Conservation (phyloP, 2,113 vertebrate species). For the Sorex fumeus region DNA sequence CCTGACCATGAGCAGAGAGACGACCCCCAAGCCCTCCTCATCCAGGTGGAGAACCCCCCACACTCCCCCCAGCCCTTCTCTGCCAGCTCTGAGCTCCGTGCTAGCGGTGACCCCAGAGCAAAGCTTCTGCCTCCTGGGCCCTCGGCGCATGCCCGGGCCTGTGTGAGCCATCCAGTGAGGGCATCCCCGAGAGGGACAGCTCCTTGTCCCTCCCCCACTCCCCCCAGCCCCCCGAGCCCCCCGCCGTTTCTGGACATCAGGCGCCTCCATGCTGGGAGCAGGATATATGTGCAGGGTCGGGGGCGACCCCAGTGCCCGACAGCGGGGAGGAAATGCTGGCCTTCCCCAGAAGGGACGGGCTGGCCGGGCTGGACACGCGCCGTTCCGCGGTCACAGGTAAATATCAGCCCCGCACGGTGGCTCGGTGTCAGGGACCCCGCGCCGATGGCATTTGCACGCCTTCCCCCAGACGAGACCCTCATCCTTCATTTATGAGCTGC, state of each 20-base stretch:
- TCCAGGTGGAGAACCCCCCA: too few species aligned
- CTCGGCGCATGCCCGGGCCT: constrained; percentile 48
- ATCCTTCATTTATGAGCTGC: constrained; percentile 74
- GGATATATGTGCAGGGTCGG: constrained; percentile 49
- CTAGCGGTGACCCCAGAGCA: not conserved
- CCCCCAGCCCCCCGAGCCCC: constrained; percentile 1
- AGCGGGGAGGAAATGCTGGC: constrained; percentile 78
- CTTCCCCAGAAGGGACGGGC: constrained; percentile 76
- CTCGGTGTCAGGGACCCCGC: constrained; percentile 42
- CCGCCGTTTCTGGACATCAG: constrained; percentile 65
- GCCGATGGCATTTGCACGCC: constrained; percentile 83
- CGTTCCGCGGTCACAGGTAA: constrained; percentile 60
- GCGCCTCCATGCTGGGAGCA: constrained; percentile 66
- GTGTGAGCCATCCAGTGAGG: constrained; percentile 31
- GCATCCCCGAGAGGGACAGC: constrained; percentile 70
- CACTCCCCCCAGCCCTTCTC: too few species aligned
- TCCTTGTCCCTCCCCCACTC: not conserved
- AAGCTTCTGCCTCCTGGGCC: constrained; percentile 70
- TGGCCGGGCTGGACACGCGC: constrained; percentile 64
- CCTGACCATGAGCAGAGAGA: too few species aligned
- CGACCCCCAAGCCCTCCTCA: too few species aligned
- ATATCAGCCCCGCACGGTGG: constrained; percentile 64
- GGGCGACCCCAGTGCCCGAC: constrained; percentile 67
- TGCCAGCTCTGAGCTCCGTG: too few species aligned
- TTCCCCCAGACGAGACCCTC: constrained; percentile 76